Evolutionary conservation across 1,140 invertebrate species (phyloP).

Genomic region (Scaptodrosophila lebanonensis): DNA sequence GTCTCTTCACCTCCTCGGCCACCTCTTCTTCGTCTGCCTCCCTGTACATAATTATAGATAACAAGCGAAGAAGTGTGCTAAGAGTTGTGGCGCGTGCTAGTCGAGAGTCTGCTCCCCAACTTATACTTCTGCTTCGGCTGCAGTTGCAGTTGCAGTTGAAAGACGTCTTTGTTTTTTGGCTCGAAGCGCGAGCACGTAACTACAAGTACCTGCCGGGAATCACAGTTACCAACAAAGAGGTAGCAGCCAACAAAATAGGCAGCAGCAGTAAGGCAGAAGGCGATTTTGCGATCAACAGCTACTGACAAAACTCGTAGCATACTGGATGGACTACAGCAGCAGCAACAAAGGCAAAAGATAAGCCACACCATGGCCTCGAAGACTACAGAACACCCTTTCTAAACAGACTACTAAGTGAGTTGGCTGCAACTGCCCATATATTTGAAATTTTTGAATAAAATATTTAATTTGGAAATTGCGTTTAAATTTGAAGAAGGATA

Average conservation of each 20-base stretch:
- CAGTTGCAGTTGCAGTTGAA: too few species aligned
- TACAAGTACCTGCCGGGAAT: conserved; percentile 18
- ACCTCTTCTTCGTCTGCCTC: not conserved
- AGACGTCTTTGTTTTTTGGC: conserved; percentile 4
- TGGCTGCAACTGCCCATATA: too few species aligned
- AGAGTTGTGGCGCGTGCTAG: not conserved
- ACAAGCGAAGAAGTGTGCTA: conserved; percentile 6
- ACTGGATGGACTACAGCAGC: not conserved
- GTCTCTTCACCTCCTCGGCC: not conserved
- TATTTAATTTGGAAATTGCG: too few species aligned
- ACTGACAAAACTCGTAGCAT: conserved; percentile 10
- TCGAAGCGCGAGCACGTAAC: conserved; percentile 23
- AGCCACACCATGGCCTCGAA: too few species aligned
- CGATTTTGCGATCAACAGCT: conserved; percentile 9
- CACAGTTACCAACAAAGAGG: too few species aligned
- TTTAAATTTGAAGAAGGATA: too few species aligned
- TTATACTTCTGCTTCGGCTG: too few species aligned
- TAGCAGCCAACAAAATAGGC: too few species aligned
- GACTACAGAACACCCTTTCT: not conserved
- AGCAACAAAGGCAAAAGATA: not conserved
- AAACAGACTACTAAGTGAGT: not conserved
- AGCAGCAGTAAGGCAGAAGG: too few species aligned
- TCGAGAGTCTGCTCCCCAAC: too few species aligned
- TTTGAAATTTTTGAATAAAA: too few species aligned
- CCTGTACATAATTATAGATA: conserved; percentile 36